Conservation (phyloP, 2,888 invertebrate species). For the Saturnia japonica region DNA sequence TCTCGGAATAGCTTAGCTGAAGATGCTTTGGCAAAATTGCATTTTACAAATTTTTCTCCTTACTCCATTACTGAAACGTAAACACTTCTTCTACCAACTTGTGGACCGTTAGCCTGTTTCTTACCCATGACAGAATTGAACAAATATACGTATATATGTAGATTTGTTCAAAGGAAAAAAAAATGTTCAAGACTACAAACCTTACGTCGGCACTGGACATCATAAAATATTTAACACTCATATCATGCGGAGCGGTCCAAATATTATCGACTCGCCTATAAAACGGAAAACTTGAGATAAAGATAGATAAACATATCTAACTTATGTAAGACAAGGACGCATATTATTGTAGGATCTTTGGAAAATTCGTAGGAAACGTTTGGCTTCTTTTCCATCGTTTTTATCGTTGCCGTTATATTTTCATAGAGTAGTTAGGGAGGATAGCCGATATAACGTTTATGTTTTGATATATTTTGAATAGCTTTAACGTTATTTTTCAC, state of each 20-base stretch:
- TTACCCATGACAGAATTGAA: background rate
- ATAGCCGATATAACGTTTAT: constrained; percentile 80
- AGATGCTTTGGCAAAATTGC: background rate
- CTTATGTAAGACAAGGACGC: constrained; percentile 60
- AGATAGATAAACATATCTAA: constrained; percentile 53
- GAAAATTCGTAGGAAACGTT: constrained; percentile 74
- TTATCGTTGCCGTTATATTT: constrained; percentile 81
- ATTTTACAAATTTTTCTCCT: background rate
- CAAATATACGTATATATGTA: background rate
- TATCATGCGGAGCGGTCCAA: constrained; percentile 71
- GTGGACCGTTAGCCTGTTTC: background rate
- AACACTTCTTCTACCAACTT: background rate
- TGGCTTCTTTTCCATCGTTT: constrained; percentile 80
- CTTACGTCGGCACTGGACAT: constrained; percentile 66
- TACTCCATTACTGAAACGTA: background rate
- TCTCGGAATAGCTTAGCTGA: too few species aligned
- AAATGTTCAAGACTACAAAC: constrained; percentile 42
- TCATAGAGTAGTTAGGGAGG: constrained; percentile 77
- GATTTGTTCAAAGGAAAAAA: background rate
- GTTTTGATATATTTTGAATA: constrained; percentile 68
- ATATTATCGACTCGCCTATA: constrained; percentile 79
- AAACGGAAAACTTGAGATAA: constrained; percentile 70
- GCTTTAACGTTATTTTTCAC: constrained; percentile 50
- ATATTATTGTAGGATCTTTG: constrained; percentile 76
- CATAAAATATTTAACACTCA: constrained; percentile 80